Conservation (phyloP, 2,888 invertebrate species). For the Limnephilus rhombicus region DNA sequence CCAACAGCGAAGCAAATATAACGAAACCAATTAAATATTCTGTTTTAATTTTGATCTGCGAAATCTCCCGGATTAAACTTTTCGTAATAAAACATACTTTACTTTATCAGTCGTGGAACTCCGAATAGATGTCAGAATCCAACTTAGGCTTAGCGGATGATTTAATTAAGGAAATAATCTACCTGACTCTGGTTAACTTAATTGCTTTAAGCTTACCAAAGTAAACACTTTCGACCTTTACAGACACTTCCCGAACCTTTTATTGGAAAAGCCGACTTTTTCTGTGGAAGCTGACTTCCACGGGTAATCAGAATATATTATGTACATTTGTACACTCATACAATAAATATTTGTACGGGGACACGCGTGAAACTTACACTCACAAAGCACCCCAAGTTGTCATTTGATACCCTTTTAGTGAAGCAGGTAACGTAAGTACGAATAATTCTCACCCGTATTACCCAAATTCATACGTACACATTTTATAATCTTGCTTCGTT, state of each 20-base stretch:
- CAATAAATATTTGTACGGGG: too few species aligned
- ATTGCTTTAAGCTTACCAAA: not conserved
- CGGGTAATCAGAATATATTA: not conserved
- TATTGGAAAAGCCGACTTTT: not conserved
- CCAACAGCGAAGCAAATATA: not conserved
- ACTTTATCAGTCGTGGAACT: not conserved
- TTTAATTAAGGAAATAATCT: not conserved
- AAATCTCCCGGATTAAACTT: not conserved
- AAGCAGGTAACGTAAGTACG: not conserved
- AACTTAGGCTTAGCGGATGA: not conserved
- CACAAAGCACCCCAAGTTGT: not conserved
- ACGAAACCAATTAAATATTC: not conserved
- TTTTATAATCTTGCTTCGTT: not conserved
- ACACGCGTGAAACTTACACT: not conserved
- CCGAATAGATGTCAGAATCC: not conserved
- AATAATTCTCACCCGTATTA: not conserved
- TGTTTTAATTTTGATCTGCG: not conserved
- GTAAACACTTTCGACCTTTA: not conserved
- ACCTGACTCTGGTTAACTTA: not conserved
- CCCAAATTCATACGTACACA: not conserved
- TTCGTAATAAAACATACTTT: not conserved
- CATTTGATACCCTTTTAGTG: not conserved
- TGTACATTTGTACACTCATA: not conserved
- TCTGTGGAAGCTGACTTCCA: not conserved
- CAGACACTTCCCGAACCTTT: not conserved